Percentiles rank a stretch among this genome's conserved stretches.
These are phyloP conservation scores for Rhizoglyphus robini DNA, from an alignment of 1,140 invertebrate species.

Conservation along the genomic window DNA sequence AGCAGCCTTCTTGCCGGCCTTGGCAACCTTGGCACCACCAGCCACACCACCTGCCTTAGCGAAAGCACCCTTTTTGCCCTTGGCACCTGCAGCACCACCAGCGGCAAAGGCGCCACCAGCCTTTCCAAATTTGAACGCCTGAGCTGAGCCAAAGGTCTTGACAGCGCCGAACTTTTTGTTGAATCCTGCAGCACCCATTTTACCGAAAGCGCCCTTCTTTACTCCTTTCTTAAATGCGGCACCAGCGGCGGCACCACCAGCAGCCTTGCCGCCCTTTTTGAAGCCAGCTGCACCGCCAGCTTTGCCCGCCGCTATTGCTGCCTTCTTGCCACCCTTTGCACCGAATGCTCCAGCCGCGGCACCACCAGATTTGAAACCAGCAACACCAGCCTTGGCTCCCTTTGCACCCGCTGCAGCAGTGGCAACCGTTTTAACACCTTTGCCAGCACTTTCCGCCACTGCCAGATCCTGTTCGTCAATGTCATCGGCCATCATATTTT, in stretches of 20 bases:
- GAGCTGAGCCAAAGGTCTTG: conserved; percentile 15
- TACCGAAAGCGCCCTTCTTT: conserved; percentile 19
- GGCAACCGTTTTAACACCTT: background rate
- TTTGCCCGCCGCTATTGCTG: background rate
- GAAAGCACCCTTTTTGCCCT: background rate
- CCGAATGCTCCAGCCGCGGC: background rate
- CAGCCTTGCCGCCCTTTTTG: background rate
- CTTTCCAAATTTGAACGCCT: conserved; percentile 23
- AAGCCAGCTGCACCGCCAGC: conserved; percentile 10
- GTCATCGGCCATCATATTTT: background rate
- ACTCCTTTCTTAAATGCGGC: background rate
- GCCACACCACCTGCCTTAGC: background rate
- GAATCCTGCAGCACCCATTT: conserved; percentile 19
- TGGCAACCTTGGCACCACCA: background rate
- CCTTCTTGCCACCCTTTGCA: conserved; percentile 14
- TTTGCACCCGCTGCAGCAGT: background rate
- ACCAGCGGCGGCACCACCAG: background rate
- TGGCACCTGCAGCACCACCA: conserved; percentile 14
- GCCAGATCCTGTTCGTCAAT: background rate
- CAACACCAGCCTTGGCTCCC: conserved; percentile 5
- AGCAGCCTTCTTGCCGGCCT: conserved; percentile 1
- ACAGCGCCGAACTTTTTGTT: conserved; percentile 19
- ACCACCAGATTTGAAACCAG: background rate
- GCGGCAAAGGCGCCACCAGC: conserved; percentile 18
- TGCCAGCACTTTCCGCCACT: background rate